Conservation (phyloP, 2,888 invertebrate species). For the Drosophila diplacantha region DNA sequence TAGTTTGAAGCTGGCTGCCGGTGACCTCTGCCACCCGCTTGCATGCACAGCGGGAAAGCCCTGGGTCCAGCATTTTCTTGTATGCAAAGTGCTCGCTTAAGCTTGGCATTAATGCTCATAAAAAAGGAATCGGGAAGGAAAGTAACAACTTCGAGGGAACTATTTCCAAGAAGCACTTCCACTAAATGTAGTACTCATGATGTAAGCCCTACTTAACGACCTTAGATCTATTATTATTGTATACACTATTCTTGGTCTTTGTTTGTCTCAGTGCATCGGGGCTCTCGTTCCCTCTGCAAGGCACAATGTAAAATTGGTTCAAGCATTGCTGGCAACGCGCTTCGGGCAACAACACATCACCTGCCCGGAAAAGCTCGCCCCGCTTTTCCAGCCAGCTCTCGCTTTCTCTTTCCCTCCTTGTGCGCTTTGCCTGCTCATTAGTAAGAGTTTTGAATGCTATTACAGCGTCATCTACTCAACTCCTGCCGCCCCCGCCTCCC, state of each 20-base stretch:
- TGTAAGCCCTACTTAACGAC: not conserved
- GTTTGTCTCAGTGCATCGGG: constrained; percentile 2
- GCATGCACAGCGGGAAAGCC: not conserved
- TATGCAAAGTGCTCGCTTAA: not conserved
- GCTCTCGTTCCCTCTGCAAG: constrained; percentile 5
- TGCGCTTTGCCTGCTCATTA: constrained; percentile 67
- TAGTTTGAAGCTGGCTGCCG: constrained; percentile 73
- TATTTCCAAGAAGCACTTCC: not conserved
- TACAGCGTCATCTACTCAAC: constrained; percentile 69
- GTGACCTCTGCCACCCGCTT: constrained; percentile 27
- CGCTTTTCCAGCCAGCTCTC: constrained; percentile 10
- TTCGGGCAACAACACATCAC: constrained; percentile 59
- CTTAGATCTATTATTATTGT: not conserved
- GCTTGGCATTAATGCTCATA: not conserved
- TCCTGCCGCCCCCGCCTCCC: constrained; percentile 39
- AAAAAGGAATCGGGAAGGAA: not conserved
- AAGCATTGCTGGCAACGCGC: constrained; percentile 64
- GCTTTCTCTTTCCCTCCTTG: constrained; percentile 3
- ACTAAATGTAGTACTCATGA: no score
- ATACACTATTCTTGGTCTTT: not conserved
- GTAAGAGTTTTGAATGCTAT: constrained; percentile 74
- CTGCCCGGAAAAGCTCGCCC: constrained; percentile 41
- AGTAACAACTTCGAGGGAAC: not conserved
- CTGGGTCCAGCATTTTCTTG: no score
- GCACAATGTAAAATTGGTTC: constrained; percentile 69